These are phyloP conservation scores for Gambusia affinis DNA, from an alignment of 2,113 vertebrate genomes.

Conservation along the genomic window DNA sequence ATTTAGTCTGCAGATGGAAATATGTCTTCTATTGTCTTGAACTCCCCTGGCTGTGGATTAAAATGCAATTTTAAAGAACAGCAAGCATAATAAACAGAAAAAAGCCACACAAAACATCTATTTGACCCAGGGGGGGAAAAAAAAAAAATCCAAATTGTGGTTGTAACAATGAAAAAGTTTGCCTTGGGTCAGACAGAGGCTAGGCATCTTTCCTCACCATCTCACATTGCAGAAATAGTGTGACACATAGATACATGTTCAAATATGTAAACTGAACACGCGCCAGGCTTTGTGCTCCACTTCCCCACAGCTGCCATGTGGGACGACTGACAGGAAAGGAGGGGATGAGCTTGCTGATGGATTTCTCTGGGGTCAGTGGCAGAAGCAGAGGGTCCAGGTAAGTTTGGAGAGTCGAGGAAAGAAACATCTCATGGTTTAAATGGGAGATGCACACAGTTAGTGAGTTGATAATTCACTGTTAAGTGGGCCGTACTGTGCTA, in stretches of 20 bases:
- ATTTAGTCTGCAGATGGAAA: constrained; percentile 23
- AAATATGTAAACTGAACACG: neutral
- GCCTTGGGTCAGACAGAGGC: neutral
- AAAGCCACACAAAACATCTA: neutral
- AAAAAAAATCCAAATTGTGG: neutral
- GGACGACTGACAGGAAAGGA: neutral
- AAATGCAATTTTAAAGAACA: neutral
- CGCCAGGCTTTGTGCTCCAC: neutral
- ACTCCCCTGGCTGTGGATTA: neutral
- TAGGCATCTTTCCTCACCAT: neutral
- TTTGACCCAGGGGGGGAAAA: neutral
- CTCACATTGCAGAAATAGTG: neutral
- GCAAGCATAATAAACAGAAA: neutral
- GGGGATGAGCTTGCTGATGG: neutral
- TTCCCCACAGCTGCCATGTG: neutral
- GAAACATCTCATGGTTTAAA: constrained; percentile 3
- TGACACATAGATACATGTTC: neutral
- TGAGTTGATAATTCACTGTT: neutral
- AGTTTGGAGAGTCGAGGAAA: constrained; percentile 1
- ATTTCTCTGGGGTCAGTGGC: neutral
- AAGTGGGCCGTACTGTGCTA: neutral
- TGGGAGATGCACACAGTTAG: neutral
- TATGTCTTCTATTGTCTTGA: neutral
- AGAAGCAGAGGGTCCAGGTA: neutral
- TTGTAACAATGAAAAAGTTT: neutral